Evolutionary conservation across 1,140 invertebrate genomes (phyloP).

Genomic region (Nasonia longicornis): DNA sequence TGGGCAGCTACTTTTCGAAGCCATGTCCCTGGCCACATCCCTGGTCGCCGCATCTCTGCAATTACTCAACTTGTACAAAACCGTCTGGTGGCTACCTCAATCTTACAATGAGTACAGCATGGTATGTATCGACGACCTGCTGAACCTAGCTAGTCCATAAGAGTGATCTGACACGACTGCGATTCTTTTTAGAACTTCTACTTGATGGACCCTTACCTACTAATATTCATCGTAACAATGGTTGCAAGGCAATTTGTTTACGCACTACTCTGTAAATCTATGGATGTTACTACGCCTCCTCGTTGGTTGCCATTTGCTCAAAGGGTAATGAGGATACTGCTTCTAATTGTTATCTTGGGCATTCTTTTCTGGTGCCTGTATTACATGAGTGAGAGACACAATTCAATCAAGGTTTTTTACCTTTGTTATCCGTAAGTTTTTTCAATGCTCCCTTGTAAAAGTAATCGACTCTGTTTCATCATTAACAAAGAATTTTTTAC

Average conservation of each 20-base stretch:
- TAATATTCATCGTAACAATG: constrained; percentile 85
- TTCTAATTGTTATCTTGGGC: constrained; percentile 69
- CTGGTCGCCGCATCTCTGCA: constrained; percentile 83
- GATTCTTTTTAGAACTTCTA: constrained; percentile 86
- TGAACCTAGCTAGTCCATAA: neutral
- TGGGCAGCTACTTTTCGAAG: constrained; percentile 86
- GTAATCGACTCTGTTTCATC: constrained; percentile 51
- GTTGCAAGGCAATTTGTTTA: constrained; percentile 84
- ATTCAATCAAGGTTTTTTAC: constrained; percentile 81
- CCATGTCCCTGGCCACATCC: constrained; percentile 85
- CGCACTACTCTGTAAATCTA: constrained; percentile 70
- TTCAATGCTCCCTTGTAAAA: constrained; percentile 20
- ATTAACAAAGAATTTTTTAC: constrained; percentile 59
- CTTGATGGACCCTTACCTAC: constrained; percentile 89
- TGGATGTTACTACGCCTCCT: constrained; percentile 57
- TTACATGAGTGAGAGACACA: constrained; percentile 78
- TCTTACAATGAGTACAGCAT: constrained; percentile 89
- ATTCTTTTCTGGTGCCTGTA: constrained; percentile 78
- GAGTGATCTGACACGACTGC: constrained; percentile 29
- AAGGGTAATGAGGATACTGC: constrained; percentile 67
- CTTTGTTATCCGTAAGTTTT: constrained; percentile 90
- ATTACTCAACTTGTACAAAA: constrained; percentile 94
- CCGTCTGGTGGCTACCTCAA: constrained; percentile 97
- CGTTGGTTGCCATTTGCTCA: constrained; percentile 59
- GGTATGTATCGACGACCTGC: constrained; percentile 69